Conservation (phyloP, 2,888 invertebrate genomes). For the Agrotis exclamationis region DNA sequence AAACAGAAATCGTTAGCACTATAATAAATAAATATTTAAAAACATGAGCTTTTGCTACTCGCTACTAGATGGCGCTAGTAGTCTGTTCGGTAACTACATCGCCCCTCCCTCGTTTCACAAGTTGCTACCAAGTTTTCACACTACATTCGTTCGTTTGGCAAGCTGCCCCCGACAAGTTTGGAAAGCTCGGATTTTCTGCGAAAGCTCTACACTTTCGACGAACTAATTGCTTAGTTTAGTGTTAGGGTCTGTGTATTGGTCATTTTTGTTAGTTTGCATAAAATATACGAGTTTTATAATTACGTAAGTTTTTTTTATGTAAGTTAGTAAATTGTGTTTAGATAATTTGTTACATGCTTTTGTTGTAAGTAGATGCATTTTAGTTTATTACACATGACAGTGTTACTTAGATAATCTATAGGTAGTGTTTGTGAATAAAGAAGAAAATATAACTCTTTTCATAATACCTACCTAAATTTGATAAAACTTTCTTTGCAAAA, state of each 20-base stretch:
- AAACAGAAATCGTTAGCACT: background rate
- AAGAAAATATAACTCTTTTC: too few relatives aligned
- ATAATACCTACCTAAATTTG: too few relatives aligned
- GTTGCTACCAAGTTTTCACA: constrained; percentile 74
- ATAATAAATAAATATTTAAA: background rate
- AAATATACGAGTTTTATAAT: background rate
- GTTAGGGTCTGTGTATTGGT: constrained; percentile 54
- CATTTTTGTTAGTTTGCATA: constrained; percentile 50
- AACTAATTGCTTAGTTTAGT: constrained; percentile 74
- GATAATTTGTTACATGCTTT: background rate
- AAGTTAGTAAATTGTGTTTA: background rate
- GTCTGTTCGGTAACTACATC: constrained; percentile 43
- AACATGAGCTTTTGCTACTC: constrained; percentile 76
- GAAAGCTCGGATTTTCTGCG: constrained; percentile 76
- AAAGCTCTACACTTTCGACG: constrained; percentile 74
- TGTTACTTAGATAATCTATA: too few relatives aligned
- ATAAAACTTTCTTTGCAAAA: too few relatives aligned
- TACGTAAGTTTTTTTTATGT: background rate
- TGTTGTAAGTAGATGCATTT: background rate
- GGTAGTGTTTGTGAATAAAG: too few relatives aligned
- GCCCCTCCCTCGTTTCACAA: constrained; percentile 64
- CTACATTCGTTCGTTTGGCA: constrained; percentile 78
- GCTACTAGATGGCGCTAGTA: constrained; percentile 80
- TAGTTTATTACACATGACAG: background rate
- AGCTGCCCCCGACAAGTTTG: constrained; percentile 75